Conservation (phyloP, 2,113 vertebrate species). For the Oreochromis niloticus region DNA sequence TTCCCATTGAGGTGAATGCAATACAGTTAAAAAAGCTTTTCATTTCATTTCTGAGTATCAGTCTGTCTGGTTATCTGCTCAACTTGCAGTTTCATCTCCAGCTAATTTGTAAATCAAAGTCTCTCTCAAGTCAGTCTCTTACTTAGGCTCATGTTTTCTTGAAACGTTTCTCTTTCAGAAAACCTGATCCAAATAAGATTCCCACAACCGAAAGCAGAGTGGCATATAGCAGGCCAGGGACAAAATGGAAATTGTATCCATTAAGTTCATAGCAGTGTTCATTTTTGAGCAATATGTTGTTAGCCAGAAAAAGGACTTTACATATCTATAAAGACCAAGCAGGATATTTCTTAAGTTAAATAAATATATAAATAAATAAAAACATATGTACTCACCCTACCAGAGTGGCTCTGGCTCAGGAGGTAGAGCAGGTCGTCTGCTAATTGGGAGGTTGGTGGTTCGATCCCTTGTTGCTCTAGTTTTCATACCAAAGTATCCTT, state of each 20-base stretch:
- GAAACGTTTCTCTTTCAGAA: not conserved
- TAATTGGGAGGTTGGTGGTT: not conserved
- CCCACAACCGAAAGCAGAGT: not conserved
- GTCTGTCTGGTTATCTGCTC: not conserved
- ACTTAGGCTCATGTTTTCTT: not conserved
- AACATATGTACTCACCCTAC: not conserved
- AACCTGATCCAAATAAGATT: not conserved
- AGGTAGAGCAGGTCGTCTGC: not conserved
- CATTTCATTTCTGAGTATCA: not conserved
- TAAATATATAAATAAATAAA: not conserved
- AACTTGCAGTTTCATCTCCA: not conserved
- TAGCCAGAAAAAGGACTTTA: not conserved
- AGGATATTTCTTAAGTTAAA: not conserved
- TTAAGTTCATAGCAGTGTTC: slow-evolving; percentile 22
- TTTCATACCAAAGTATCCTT: not conserved
- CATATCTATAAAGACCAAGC: not conserved
- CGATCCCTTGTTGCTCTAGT: not conserved
- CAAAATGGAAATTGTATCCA: slow-evolving; percentile 5
- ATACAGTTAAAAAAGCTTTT: not conserved
- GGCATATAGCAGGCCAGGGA: not conserved
- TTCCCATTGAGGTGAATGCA: not conserved
- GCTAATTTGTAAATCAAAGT: not conserved
- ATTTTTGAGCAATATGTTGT: not conserved
- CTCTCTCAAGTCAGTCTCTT: not conserved
- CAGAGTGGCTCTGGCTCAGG: not conserved